phyloP scores from a whole-genome alignment of 2,888 invertebrate genomes.

The Synanthedon formicaeformis region DNA sequence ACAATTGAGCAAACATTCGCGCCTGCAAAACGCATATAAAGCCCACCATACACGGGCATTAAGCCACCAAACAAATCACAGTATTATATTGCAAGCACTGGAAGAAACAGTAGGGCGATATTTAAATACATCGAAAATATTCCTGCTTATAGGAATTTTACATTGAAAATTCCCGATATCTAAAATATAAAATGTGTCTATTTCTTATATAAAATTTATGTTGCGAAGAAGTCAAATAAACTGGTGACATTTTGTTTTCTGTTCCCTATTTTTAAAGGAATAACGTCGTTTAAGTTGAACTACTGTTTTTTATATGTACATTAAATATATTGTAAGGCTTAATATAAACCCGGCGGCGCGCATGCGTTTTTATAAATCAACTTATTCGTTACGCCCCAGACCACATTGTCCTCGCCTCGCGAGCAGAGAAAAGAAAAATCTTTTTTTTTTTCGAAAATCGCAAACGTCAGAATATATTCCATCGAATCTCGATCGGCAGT shows the following conservation, averaged over 20 bases:
- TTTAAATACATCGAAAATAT: too few relatives aligned
- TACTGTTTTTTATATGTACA: not conserved
- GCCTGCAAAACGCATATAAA: conserved; percentile 30
- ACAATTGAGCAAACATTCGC: conserved; percentile 19
- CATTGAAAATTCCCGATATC: too few relatives aligned
- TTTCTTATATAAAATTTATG: too few relatives aligned
- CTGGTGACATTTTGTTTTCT: too few relatives aligned
- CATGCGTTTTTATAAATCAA: conserved; percentile 55
- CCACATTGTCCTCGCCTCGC: conserved; percentile 53
- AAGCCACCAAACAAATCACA: conserved; percentile 34
- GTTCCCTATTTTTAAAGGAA: too few relatives aligned
- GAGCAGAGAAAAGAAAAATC: conserved; percentile 32
- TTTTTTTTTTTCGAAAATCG: conserved; percentile 34
- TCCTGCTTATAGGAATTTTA: too few relatives aligned
- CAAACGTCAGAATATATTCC: conserved; percentile 54
- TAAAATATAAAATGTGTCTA: too few relatives aligned
- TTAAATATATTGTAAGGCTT: not conserved
- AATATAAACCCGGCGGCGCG: conserved; percentile 31
- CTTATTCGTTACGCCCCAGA: conserved; percentile 57
- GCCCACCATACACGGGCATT: conserved; percentile 22
- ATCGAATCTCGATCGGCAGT: conserved; percentile 37
- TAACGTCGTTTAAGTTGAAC: not conserved
- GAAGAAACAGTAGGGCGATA: too few relatives aligned
- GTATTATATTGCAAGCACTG: conserved; percentile 7
- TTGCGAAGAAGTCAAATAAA: too few relatives aligned